phyloP scores from a whole-genome alignment of 2,797 vertebrate species.

The Heterohyrax brucei region DNA sequence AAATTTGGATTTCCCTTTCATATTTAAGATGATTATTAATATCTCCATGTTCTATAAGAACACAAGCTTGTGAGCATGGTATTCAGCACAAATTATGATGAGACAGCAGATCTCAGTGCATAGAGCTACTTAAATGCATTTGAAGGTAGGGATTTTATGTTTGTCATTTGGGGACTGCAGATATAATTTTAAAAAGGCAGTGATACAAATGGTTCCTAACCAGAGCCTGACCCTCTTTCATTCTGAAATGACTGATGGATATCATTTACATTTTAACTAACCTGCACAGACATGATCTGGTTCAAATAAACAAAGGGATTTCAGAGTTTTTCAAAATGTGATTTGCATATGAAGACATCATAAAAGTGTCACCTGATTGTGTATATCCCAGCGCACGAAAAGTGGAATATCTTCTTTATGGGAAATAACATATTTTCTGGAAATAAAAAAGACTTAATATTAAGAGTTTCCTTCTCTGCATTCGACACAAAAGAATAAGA shows the following conservation, averaged over 20 bases:
- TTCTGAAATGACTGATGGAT: constrained; percentile 6
- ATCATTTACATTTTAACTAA: background rate
- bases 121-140: background rate
- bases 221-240: background rate
- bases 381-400: constrained; percentile 88
- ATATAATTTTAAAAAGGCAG: background rate
- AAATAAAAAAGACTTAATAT: constrained; percentile 68
- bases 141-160: too few species aligned
- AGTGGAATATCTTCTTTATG: constrained; percentile 87
- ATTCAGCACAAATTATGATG: background rate
- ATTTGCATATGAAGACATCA: background rate
- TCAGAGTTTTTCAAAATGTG: too few species aligned
- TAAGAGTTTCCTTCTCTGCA: background rate
- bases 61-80: background rate
- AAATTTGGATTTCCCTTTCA: constrained; percentile 44
- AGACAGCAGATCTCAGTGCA: background rate
- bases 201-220: background rate
- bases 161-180: background rate
- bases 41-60: constrained; percentile 2
- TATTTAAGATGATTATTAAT: constrained; percentile 11
- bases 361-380: constrained; percentile 89
- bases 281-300: background rate
- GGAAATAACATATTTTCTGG: constrained; percentile 90
- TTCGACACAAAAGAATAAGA: background rate
- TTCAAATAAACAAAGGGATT: background rate